Conservation (phyloP, 2,113 vertebrate genomes). For the Syrrhaptes paradoxus region DNA sequence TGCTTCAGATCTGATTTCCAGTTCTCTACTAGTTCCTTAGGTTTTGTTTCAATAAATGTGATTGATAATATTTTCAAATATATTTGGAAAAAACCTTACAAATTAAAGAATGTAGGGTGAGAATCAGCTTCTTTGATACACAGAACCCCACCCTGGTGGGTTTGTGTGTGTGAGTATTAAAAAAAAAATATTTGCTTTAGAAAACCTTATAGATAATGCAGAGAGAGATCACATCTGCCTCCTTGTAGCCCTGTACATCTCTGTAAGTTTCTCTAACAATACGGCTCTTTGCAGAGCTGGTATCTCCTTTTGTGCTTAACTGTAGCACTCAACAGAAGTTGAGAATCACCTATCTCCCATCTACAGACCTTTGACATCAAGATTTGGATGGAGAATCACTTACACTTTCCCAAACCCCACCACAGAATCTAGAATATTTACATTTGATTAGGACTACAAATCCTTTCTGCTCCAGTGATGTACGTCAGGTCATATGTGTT, state of each 20-base stretch:
- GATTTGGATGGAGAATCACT: background rate
- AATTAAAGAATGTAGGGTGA: background rate
- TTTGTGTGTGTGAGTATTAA: too few species aligned
- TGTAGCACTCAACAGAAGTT: background rate
- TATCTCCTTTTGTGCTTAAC: background rate
- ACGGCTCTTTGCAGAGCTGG: background rate
- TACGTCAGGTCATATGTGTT: background rate
- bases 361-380: background rate
- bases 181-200: background rate
- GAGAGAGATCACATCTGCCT: background rate
- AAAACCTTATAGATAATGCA: background rate
- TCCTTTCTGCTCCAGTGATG: background rate
- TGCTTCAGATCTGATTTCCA: background rate
- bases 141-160: rapidly evolving
- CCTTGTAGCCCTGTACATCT: background rate
- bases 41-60: background rate
- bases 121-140: background rate
- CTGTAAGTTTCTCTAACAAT: background rate
- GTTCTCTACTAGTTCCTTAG: background rate
- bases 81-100: background rate
- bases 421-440: background rate
- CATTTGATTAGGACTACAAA: background rate
- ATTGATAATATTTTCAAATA: background rate
- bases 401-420: background rate
- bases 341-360: background rate